These are phyloP conservation scores for Pelodytes ibericus DNA, from an alignment of 2,797 vertebrate genomes.

Conservation along the genomic window DNA sequence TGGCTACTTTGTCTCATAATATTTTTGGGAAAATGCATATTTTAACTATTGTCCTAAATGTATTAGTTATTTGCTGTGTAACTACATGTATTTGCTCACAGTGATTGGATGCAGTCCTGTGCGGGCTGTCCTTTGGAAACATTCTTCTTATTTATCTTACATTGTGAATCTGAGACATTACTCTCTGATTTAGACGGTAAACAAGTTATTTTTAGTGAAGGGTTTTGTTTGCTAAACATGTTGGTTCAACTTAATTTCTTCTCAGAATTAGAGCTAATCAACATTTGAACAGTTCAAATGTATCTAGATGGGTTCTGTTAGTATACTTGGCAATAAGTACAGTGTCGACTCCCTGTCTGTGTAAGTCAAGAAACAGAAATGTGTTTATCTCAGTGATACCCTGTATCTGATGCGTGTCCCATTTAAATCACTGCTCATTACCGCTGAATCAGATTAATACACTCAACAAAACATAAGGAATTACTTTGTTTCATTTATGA, in stretches of 20 bases:
- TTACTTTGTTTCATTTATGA: no score
- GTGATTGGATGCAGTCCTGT: not conserved
- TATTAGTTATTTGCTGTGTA: not conserved
- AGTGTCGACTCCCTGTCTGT: not conserved
- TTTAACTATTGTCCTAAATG: not conserved
- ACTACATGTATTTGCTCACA: not conserved
- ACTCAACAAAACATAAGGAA: no score
- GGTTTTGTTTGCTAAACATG: not conserved
- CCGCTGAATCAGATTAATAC: not conserved
- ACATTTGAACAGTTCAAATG: not conserved
- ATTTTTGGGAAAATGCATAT: constrained; percentile 3
- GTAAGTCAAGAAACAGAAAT: not conserved
- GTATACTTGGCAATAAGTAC: not conserved
- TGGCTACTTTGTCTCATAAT: constrained; percentile 51
- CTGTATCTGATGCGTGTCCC: not conserved
- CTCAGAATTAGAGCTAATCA: not conserved
- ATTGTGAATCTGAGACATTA: no score
- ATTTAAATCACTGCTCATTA: not conserved
- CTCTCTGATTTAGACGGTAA: no score
- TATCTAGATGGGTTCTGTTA: not conserved
- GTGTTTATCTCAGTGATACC: not conserved
- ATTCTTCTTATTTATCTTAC: no score
- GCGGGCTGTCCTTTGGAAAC: not conserved
- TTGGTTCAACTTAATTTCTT: not conserved
- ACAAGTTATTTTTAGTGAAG: no score